phyloP scores from a whole-genome alignment of 2,113 vertebrate genomes.

The Galeopterus variegatus region DNA sequence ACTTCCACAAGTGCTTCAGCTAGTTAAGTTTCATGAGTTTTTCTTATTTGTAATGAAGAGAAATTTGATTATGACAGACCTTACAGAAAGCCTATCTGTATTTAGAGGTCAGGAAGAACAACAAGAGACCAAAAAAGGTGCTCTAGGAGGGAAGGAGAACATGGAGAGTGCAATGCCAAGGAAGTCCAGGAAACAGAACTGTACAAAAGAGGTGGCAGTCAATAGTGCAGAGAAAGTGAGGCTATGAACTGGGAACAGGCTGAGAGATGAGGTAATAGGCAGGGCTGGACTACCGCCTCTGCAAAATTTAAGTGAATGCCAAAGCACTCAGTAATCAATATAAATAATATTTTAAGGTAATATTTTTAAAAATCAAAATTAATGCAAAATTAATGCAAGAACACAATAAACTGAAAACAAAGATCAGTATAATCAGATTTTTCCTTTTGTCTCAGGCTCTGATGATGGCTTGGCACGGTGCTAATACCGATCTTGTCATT shows the following conservation, averaged over 20 bases:
- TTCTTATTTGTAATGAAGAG: not conserved
- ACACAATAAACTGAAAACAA: conserved; percentile 9
- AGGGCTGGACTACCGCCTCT: not conserved
- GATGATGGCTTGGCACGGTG: not conserved
- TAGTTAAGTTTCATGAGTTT: not conserved
- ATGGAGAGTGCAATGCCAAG: not conserved
- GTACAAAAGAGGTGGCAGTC: not conserved
- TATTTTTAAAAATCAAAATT: not conserved
- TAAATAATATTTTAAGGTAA: not conserved
- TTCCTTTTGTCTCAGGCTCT: not conserved
- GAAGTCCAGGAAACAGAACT: not conserved
- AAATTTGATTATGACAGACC: not conserved
- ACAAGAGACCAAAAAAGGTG: not conserved
- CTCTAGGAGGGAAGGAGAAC: not conserved
- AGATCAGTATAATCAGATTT: not conserved
- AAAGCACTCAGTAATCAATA: not conserved
- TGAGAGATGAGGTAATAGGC: not conserved
- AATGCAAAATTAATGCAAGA: not conserved
- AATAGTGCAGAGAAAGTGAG: not conserved
- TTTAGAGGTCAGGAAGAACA: not conserved
- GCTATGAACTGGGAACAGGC: not conserved
- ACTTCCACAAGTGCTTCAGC: not conserved
- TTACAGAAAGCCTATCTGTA: not conserved
- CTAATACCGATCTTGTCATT: not conserved
- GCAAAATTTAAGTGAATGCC: not conserved